Conservation (phyloP, 2,797 vertebrate genomes). For the Cuculus canorus region DNA sequence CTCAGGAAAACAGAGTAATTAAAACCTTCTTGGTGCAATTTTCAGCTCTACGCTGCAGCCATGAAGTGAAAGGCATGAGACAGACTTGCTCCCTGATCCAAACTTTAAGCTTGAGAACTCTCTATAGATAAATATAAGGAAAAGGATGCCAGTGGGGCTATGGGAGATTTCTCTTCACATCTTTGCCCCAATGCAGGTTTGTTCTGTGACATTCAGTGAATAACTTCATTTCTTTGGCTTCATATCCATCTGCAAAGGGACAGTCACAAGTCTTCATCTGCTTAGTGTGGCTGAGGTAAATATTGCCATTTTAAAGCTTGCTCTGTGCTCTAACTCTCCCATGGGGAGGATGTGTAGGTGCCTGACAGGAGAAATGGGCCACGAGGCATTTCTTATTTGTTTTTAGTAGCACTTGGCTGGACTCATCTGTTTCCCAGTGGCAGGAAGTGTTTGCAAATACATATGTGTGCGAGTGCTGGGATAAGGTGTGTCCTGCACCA, state of each 20-base stretch:
- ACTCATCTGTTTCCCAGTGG: background rate
- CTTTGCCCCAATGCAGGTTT: background rate
- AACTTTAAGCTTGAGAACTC: background rate
- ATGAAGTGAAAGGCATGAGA: background rate
- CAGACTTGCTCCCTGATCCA: background rate
- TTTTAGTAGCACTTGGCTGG: background rate
- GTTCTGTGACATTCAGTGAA: background rate
- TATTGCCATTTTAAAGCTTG: background rate
- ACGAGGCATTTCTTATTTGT: background rate
- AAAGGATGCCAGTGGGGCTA: background rate
- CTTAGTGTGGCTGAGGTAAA: rapidly evolving
- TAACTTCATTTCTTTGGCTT: background rate
- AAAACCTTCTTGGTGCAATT: background rate
- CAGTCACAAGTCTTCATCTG: background rate
- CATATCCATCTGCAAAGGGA: background rate
- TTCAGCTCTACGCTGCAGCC: background rate
- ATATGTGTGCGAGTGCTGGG: background rate
- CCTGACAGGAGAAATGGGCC: background rate
- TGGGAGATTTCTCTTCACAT: background rate
- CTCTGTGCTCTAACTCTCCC: background rate
- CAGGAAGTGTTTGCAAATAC: constrained; percentile 55
- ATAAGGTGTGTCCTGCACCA: constrained; percentile 2
- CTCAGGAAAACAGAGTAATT: background rate
- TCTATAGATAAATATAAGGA: background rate
- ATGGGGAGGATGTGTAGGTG: rapidly evolving